Evolutionary conservation across 2,113 vertebrate genomes (phyloP).

Genomic region (Calonectris borealis): DNA sequence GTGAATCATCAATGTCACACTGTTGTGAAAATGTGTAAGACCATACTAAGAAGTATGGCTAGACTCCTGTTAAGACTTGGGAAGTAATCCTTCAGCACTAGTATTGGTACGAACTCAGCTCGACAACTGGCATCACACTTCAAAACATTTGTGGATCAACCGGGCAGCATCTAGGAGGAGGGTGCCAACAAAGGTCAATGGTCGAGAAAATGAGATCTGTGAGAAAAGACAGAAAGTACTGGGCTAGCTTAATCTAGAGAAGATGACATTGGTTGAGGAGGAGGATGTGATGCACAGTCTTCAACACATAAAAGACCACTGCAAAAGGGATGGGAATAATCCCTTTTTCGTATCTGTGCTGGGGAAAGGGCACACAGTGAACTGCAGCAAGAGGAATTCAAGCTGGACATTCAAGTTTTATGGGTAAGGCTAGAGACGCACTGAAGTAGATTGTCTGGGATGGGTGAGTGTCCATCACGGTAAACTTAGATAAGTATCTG

Average conservation of each 20-base stretch:
- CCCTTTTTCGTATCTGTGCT: background rate
- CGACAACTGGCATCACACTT: background rate
- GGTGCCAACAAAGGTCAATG: background rate
- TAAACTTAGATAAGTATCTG: background rate
- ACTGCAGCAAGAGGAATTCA: background rate
- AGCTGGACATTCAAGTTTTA: background rate
- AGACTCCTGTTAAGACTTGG: background rate
- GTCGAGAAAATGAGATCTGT: background rate
- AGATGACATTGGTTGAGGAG: background rate
- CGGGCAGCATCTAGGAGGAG: background rate
- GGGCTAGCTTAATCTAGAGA: background rate
- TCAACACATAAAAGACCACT: background rate
- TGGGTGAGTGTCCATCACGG: background rate
- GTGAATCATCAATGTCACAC: constrained; percentile 6
- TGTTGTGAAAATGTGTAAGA: constrained; percentile 15
- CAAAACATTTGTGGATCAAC: background rate
- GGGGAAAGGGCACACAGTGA: background rate
- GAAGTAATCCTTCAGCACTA: background rate
- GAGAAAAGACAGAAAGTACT: background rate
- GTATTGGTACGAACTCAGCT: background rate
- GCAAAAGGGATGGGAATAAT: background rate
- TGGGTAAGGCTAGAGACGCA: background rate
- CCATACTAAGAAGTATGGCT: background rate
- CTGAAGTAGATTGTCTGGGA: background rate
- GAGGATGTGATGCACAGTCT: background rate